Percentiles rank a stretch among this genome's conserved stretches.
Conservation (phyloP, 1,140 invertebrate species). For the Caenorhabditis tropicalis region DNA sequence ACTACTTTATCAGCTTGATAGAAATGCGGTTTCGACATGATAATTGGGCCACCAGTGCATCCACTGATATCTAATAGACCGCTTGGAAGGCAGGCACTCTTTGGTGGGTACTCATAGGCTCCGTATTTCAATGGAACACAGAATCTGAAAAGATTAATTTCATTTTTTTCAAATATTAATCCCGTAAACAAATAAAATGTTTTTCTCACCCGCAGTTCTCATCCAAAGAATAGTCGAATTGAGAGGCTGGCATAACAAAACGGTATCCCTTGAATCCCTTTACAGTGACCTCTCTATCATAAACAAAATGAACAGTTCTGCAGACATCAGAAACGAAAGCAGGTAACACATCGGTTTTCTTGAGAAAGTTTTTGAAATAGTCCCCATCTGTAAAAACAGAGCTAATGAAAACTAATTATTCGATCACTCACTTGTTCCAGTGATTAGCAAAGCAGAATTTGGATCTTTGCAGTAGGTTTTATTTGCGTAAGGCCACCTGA, state of each 20-base stretch:
- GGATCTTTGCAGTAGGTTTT: slow-evolving; percentile 18
- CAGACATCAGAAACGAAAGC: slow-evolving; percentile 20
- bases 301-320: slow-evolving; percentile 41
- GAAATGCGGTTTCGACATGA: slow-evolving; percentile 55
- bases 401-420: background rate
- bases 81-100: slow-evolving; percentile 44
- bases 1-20: slow-evolving; percentile 46
- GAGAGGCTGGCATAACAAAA: slow-evolving; percentile 37
- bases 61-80: slow-evolving; percentile 52
- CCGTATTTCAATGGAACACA: slow-evolving; percentile 42
- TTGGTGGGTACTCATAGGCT: slow-evolving; percentile 31
- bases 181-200: background rate
- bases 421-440: slow-evolving; percentile 38
- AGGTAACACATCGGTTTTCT: slow-evolving; percentile 34
- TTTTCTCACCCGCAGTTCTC: slow-evolving; percentile 26
- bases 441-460: background rate
- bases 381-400: slow-evolving; percentile 46
- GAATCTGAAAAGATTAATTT: slow-evolving; percentile 42
- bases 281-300: slow-evolving; percentile 50
- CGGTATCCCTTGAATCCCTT: slow-evolving; percentile 52
- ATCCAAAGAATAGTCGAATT: slow-evolving; percentile 50
- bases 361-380: slow-evolving; percentile 51
- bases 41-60: slow-evolving; percentile 46
- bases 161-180: background rate
- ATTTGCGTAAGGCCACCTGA: slow-evolving; percentile 32